phyloP scores from a whole-genome alignment of 2,888 invertebrate genomes.

The Heteromurus nitidus region DNA sequence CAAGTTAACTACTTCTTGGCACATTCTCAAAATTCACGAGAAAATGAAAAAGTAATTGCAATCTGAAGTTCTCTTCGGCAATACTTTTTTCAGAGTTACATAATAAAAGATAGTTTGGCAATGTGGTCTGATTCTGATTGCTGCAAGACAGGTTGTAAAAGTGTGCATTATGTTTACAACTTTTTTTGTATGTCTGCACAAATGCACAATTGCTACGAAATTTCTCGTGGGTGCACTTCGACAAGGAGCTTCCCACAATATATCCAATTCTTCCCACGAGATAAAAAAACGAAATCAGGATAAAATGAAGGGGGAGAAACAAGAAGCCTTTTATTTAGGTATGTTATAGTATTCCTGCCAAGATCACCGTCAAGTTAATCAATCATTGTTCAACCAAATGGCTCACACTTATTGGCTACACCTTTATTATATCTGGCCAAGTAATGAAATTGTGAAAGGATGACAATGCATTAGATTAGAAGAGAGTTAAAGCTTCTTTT shows the following conservation, averaged over 20 bases:
- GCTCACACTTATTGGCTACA: no score
- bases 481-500: no score
- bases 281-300: background rate
- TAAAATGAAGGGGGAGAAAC: background rate
- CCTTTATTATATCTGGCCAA: no score
- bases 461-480: no score
- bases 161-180: no score
- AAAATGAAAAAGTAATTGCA: background rate
- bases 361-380: conserved; percentile 37
- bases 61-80: no score
- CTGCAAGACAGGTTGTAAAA: no score
- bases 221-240: conserved; percentile 8
- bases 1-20: no score
- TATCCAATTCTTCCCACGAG: conserved; percentile 15
- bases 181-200: no score
- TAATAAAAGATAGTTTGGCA: background rate
- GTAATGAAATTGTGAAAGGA: background rate
- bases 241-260: conserved; percentile 18
- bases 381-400: conserved; percentile 38
- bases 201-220: background rate
- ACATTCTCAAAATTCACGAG: conserved; percentile 10
- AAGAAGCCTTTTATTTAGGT: background rate
- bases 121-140: no score
- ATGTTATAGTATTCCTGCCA: conserved; percentile 6
- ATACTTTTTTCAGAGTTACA: background rate